Conservation (phyloP, 1,140 invertebrate species). For the Anagrus nilaparvatae region DNA sequence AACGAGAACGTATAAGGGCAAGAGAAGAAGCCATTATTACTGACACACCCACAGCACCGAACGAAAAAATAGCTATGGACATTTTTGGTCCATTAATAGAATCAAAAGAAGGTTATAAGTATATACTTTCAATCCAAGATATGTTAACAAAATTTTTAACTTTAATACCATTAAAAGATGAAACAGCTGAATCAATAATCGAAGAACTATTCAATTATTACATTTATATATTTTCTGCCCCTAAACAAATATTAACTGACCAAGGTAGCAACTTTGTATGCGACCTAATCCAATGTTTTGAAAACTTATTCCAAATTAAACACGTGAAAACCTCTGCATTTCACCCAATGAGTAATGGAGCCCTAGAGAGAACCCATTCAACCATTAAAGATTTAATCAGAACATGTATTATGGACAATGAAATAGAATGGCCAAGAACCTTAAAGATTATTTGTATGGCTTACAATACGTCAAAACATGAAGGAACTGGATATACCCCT, state of each 20-base stretch:
- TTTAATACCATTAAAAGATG: slow-evolving; percentile 14
- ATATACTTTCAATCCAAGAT: too few species aligned
- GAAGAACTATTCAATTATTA: slow-evolving; percentile 17
- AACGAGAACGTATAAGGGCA: neutral
- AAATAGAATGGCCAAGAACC: neutral
- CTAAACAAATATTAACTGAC: slow-evolving; percentile 22
- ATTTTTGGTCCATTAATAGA: neutral
- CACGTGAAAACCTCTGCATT: slow-evolving; percentile 20
- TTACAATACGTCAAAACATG: neutral
- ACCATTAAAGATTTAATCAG: slow-evolving; percentile 14
- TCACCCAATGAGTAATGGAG: slow-evolving; percentile 21
- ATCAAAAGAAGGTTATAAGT: neutral
- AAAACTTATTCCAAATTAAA: slow-evolving; percentile 20
- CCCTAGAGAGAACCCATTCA: slow-evolving; percentile 20
- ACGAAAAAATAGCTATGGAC: slow-evolving; percentile 19
- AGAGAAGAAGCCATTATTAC: neutral
- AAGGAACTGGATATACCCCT: neutral
- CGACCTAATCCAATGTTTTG: slow-evolving; percentile 19
- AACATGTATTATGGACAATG: neutral
- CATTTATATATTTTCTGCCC: slow-evolving; percentile 22
- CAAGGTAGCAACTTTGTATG: slow-evolving; percentile 21
- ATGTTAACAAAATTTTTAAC: slow-evolving; percentile 19
- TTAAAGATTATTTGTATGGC: neutral
- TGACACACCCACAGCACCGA: neutral
- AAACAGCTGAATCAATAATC: slow-evolving; percentile 18